A percentile compares a stretch with the other conserved stretches of the same genome.
phyloP scores from a whole-genome alignment of 2,797 vertebrate genomes.

The Cryptoblepharus egeriae region DNA sequence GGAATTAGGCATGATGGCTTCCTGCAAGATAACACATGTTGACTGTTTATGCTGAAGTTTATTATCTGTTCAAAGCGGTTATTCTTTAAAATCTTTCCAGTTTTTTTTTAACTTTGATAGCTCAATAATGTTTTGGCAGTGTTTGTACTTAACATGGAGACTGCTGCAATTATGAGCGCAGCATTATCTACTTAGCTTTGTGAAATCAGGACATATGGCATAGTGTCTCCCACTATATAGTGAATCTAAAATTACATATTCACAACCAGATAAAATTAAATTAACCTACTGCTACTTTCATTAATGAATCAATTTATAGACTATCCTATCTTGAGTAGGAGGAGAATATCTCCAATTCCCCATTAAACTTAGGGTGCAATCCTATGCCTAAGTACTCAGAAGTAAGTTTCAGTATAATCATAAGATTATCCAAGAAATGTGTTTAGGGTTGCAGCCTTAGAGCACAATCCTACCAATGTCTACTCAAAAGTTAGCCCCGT shows the following conservation, averaged over 20 bases:
- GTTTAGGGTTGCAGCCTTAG: too few species aligned
- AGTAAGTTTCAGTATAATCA: too few species aligned
- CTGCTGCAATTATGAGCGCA: background rate
- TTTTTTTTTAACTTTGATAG: conserved; percentile 1
- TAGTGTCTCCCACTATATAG: background rate
- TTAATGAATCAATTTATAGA: too few species aligned
- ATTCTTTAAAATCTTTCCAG: background rate
- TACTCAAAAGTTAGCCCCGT: too few species aligned
- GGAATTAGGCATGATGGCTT: background rate
- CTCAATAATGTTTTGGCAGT: background rate
- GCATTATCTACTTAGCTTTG: background rate
- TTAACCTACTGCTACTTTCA: too few species aligned
- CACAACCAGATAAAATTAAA: background rate
- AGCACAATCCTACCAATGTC: too few species aligned
- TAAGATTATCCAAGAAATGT: too few species aligned
- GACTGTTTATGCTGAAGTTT: background rate
- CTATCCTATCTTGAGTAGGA: background rate
- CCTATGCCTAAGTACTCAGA: too few species aligned
- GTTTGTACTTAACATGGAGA: background rate
- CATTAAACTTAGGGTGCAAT: too few species aligned
- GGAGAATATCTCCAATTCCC: too few species aligned
- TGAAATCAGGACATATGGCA: background rate
- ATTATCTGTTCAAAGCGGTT: background rate
- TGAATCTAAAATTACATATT: background rate
- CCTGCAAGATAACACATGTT: background rate